Percentiles rank a stretch among this genome's conserved stretches.
phyloP scores from a whole-genome alignment of 2,888 invertebrate genomes.

The Rhingia rostrata region DNA sequence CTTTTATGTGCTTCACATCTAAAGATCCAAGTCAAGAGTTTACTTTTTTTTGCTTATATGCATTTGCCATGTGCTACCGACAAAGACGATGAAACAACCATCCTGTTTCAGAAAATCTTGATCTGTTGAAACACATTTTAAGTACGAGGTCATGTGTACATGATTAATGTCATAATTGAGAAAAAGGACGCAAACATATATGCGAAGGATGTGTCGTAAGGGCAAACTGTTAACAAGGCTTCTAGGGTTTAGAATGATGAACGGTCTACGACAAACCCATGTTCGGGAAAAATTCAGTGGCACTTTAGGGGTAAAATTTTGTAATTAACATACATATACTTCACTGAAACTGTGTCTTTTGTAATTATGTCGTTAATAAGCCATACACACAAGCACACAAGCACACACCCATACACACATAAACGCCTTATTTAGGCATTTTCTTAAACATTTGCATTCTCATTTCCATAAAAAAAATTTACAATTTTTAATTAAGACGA shows the following conservation, averaged over 20 bases:
- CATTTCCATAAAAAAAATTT: conserved; percentile 49
- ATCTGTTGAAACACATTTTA: conserved; percentile 57
- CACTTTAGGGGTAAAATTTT: conserved; percentile 40
- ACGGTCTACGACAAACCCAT: conserved; percentile 8
- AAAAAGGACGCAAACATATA: conserved; percentile 16
- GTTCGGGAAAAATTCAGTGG: conserved; percentile 23
- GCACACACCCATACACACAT: not conserved
- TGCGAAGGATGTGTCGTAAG: conserved; percentile 15
- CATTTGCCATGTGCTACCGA: conserved; percentile 42
- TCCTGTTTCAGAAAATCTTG: conserved; percentile 27
- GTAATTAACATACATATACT: conserved; percentile 56
- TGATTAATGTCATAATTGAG: conserved; percentile 57
- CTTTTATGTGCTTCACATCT: conserved; percentile 20
- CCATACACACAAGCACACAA: not conserved
- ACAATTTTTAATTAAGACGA: conserved; percentile 70
- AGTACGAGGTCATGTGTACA: conserved; percentile 59
- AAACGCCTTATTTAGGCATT: conserved; percentile 8
- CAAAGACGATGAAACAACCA: not conserved
- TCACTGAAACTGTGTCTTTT: conserved; percentile 37
- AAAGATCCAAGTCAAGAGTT: conserved; percentile 49
- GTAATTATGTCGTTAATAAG: not conserved
- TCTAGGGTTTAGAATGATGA: conserved; percentile 4
- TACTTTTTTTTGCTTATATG: conserved; percentile 51
- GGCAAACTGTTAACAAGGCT: conserved; percentile 1
- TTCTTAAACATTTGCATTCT: conserved; percentile 32